Evolutionary conservation across 92 coral and sea anemone genomes (phyloP).

Genomic region (Umimayanthus kanabou): DNA sequence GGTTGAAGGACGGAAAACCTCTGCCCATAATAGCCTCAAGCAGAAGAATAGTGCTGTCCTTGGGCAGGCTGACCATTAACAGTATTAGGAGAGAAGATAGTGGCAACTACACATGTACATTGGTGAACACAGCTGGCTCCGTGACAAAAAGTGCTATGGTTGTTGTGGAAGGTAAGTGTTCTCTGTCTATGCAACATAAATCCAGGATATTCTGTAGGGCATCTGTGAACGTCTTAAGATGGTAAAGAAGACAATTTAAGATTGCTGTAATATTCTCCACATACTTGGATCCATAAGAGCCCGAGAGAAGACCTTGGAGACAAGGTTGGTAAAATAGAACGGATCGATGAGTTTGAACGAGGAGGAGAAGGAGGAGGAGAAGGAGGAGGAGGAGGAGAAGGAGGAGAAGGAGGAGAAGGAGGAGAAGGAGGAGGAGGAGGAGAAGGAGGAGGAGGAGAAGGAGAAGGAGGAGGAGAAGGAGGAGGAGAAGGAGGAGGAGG

Average conservation of each 20-base stretch:
- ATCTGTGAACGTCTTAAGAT: background rate
- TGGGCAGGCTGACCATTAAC: constrained; percentile 57
- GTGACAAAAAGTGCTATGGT: constrained; percentile 48
- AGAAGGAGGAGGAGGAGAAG: too few relatives aligned
- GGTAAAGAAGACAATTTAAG: background rate
- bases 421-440: too few relatives aligned
- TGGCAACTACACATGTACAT: constrained; percentile 75
- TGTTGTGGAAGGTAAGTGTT: constrained; percentile 66
- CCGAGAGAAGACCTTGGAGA: too few relatives aligned
- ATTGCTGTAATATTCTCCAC: background rate
- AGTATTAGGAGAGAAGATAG: constrained; percentile 58
- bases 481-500: too few relatives aligned
- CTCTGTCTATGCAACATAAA: background rate
- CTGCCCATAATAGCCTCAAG: constrained; percentile 30
- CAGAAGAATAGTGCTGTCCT: constrained; percentile 29
- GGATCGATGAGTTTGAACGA: too few relatives aligned
- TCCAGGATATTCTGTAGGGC: background rate
- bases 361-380: too few relatives aligned
- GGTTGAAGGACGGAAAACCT: constrained; percentile 83
- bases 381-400: too few relatives aligned
- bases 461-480: too few relatives aligned
- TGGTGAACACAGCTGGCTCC: constrained; percentile 72
- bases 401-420: too few relatives aligned
- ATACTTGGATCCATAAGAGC: too few relatives aligned
- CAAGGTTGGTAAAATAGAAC: too few relatives aligned